These are phyloP conservation scores for Lordiphosa fenestrarum DNA, from an alignment of 2,888 invertebrate species.

Conservation along the genomic window DNA sequence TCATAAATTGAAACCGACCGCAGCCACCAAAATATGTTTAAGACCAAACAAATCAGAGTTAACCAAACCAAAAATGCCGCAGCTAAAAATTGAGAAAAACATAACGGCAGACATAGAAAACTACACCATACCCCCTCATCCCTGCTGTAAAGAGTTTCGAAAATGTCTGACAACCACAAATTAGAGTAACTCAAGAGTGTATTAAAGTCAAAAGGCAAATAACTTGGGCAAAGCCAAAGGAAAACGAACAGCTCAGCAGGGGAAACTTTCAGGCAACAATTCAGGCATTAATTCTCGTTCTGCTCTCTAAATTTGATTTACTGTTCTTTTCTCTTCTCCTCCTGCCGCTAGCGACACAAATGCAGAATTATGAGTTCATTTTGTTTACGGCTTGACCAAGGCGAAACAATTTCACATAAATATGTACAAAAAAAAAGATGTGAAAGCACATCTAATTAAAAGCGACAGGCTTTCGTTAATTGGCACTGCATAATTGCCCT, in stretches of 20 bases:
- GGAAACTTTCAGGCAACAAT: conserved; percentile 21
- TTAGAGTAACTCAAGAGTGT: conserved; percentile 36
- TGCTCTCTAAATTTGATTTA: conserved; percentile 46
- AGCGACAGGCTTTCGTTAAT: conserved; percentile 34
- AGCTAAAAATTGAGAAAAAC: background rate
- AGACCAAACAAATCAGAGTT: conserved; percentile 33
- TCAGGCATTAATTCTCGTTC: conserved; percentile 37
- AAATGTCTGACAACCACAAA: conserved; percentile 55
- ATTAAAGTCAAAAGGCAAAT: conserved; percentile 37
- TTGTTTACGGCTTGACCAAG: background rate
- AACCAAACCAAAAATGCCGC: conserved; percentile 5
- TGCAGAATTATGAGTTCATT: conserved; percentile 8
- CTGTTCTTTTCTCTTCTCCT: conserved; percentile 21
- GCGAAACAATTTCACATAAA: background rate
- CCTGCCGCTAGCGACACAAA: background rate
- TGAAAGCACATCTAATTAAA: conserved; percentile 30
- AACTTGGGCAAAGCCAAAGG: conserved; percentile 13
- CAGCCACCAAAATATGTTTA: conserved; percentile 14
- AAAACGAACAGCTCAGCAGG: conserved; percentile 4
- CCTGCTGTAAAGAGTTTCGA: conserved; percentile 14
- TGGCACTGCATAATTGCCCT: conserved; percentile 52
- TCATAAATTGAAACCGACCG: conserved; percentile 27
- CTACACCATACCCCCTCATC: conserved; percentile 22
- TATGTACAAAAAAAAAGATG: background rate
- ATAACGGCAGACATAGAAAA: conserved; percentile 13